Evolutionary conservation across 2,113 vertebrate genomes (phyloP).

Genomic region (Nerophis lumbriciformis): DNA sequence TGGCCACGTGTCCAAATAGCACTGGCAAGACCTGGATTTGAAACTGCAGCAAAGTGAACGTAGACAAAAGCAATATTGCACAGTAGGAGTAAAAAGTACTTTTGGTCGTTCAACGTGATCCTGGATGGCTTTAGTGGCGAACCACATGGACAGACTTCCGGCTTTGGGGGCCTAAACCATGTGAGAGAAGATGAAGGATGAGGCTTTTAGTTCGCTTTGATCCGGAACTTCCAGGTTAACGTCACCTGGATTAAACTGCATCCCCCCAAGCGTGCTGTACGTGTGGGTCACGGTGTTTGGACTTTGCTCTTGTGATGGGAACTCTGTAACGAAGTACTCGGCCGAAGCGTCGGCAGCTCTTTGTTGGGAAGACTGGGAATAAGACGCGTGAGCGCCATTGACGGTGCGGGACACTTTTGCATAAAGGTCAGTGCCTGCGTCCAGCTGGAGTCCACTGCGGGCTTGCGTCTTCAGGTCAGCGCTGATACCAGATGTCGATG

Average conservation of each 20-base stretch:
- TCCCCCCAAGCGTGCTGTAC: slow-evolving; percentile 37
- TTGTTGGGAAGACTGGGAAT: slow-evolving; percentile 9
- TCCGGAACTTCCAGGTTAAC: slow-evolving; percentile 68
- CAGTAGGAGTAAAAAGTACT: neutral
- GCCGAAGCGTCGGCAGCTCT: slow-evolving; percentile 8
- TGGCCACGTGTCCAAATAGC: no score
- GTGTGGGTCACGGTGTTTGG: slow-evolving; percentile 33
- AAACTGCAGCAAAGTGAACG: neutral
- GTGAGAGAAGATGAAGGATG: slow-evolving; percentile 53
- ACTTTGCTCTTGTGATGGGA: slow-evolving; percentile 35
- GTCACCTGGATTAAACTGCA: slow-evolving; percentile 33
- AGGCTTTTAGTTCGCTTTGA: slow-evolving; percentile 44
- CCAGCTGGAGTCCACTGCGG: neutral
- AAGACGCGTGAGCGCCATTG: neutral
- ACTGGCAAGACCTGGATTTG: no score
- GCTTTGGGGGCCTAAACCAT: slow-evolving; percentile 40
- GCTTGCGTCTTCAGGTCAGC: slow-evolving; percentile 14
- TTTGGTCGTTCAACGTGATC: no score
- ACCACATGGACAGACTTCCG: neutral
- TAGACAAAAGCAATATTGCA: neutral
- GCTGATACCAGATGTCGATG: neutral
- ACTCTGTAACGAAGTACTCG: slow-evolving; percentile 50
- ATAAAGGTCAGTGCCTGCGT: neutral
- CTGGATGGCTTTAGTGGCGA: neutral
- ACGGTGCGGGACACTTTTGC: neutral